Conservation (phyloP, 2,888 invertebrate genomes). For the Habroteleia sp. region DNA sequence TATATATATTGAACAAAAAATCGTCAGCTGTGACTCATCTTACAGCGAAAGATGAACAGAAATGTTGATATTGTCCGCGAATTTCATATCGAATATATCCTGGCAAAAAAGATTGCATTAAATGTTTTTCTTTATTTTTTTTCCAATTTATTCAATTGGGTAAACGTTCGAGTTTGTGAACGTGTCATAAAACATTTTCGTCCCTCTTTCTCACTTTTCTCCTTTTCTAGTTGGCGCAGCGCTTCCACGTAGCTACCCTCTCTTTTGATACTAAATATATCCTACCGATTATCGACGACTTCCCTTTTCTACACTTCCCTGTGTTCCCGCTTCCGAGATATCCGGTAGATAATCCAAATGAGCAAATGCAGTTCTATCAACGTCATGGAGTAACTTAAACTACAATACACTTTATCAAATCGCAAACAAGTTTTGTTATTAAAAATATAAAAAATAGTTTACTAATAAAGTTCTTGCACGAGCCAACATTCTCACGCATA, state of each 20-base stretch:
- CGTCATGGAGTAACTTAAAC: constrained; percentile 27
- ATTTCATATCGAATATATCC: too few species aligned
- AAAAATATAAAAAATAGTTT: too few species aligned
- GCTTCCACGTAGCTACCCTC: constrained; percentile 36
- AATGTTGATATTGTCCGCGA: too few species aligned
- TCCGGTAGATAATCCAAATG: constrained; percentile 60
- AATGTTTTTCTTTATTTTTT: not conserved
- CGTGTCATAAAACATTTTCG: constrained; percentile 6
- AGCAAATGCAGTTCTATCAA: constrained; percentile 49
- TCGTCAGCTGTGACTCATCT: too few species aligned
- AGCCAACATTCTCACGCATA: too few species aligned
- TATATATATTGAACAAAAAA: too few species aligned
- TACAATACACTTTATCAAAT: constrained; percentile 18
- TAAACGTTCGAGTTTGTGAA: not conserved
- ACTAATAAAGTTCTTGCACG: too few species aligned
- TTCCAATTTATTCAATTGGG: not conserved
- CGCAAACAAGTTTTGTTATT: too few species aligned
- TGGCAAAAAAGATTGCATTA: too few species aligned
- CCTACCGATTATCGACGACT: constrained; percentile 62
- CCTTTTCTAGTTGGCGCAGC: not conserved
- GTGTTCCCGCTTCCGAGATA: constrained; percentile 59
- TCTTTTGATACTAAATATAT: constrained; percentile 57
- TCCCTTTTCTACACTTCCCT: constrained; percentile 61
- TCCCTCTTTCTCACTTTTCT: not conserved
- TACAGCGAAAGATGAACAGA: too few species aligned